Percentiles rank a stretch among this genome's conserved stretches.
phyloP scores from a whole-genome alignment of 2,113 vertebrate species.

The Catagonus wagneri region DNA sequence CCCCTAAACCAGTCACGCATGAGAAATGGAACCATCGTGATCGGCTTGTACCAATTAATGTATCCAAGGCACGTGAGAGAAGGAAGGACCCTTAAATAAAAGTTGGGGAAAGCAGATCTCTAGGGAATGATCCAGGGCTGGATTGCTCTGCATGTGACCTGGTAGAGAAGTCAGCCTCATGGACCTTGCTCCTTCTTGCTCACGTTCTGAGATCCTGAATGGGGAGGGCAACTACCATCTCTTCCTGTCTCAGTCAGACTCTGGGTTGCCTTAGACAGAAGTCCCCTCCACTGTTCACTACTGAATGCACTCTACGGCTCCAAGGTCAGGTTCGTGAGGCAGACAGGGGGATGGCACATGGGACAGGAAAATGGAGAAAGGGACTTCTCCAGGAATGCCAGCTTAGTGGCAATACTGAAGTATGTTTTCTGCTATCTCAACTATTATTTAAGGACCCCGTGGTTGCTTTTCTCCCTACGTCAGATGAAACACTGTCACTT shows the following conservation, averaged over 20 bases:
- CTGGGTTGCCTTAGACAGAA: neutral
- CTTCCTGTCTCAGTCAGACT: neutral
- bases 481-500: neutral
- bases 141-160: neutral
- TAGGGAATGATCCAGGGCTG: neutral
- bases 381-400: neutral
- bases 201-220: neutral
- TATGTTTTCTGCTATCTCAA: neutral
- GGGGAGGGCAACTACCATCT: neutral
- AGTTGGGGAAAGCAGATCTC: neutral
- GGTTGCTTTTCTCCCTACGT: neutral
- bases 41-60: neutral
- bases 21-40: neutral
- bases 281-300: neutral
- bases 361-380: neutral
- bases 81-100: neutral
- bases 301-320: neutral
- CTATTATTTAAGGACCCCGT: neutral
- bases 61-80: neutral
- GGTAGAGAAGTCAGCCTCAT: neutral
- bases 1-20: neutral
- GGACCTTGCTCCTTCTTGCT: neutral
- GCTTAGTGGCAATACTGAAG: neutral
- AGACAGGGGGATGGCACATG: neutral
- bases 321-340: neutral